A percentile compares a stretch with the other conserved stretches of the same genome.
Evolutionary conservation across 2,797 vertebrate species (phyloP).

Genomic region (Lophura swinhoii): DNA sequence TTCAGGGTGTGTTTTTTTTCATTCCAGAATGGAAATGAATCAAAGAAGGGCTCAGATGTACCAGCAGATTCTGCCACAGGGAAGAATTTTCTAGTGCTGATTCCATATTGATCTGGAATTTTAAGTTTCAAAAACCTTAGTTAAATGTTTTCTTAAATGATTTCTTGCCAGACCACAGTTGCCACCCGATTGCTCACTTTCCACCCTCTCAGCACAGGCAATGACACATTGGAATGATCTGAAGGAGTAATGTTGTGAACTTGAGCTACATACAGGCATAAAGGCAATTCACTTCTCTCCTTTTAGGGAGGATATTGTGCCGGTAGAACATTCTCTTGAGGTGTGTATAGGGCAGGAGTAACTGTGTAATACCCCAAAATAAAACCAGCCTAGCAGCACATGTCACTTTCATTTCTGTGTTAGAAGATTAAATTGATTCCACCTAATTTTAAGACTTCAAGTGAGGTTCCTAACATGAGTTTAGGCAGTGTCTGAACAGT

Average conservation of each 20-base stretch:
- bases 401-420: not conserved
- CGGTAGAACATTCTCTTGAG: not conserved
- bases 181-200: slow-evolving; percentile 17
- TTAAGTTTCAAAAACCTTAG: slow-evolving; percentile 28
- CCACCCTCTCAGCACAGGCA: not conserved
- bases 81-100: slow-evolving; percentile 21
- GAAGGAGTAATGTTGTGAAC: not conserved
- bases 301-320: not conserved
- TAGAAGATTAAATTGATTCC: not conserved
- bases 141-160: not conserved
- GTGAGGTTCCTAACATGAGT: not conserved
- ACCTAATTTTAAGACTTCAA: not conserved
- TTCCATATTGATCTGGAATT: slow-evolving; percentile 31
- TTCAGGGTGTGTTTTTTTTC: slow-evolving; percentile 23
- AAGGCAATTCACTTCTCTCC: not conserved
- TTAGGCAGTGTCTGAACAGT: not conserved
- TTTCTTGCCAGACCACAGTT: not conserved
- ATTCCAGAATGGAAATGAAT: slow-evolving; percentile 37
- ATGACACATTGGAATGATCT: not conserved
- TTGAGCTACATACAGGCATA: not conserved
- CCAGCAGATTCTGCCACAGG: slow-evolving; percentile 40
- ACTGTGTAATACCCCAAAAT: not conserved
- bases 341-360: not conserved
- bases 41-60: slow-evolving; percentile 43
- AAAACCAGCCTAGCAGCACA: not conserved